A percentile compares a stretch with the other conserved stretches of the same genome.
phyloP scores from a whole-genome alignment of 2,888 invertebrate species.

The Protonemura montana region DNA sequence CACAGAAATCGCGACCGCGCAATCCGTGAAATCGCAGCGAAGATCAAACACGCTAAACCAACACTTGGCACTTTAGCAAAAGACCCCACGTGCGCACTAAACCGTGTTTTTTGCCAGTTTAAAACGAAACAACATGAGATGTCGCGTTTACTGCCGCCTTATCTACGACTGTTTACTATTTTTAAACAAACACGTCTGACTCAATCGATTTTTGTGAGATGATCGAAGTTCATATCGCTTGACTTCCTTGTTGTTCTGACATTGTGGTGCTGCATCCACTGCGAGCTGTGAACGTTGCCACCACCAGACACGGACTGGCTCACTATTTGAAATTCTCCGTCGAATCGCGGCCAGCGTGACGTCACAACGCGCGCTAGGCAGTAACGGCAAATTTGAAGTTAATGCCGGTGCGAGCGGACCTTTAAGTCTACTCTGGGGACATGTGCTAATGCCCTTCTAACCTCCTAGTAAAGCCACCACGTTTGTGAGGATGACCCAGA shows the following conservation, averaged over 20 bases:
- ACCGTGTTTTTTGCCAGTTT: no score
- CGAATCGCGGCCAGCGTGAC: neutral
- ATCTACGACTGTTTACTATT: neutral
- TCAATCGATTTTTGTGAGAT: neutral
- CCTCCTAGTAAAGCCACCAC: neutral
- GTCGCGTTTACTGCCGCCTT: neutral
- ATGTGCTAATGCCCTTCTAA: slow-evolving; percentile 1
- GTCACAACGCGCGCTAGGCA: neutral
- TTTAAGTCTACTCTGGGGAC: neutral
- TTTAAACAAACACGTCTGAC: no score
- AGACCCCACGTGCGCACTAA: neutral
- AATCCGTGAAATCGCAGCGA: no score
- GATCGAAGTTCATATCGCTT: neutral
- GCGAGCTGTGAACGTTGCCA: neutral
- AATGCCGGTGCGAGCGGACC: neutral
- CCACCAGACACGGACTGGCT: neutral
- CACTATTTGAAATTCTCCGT: neutral
- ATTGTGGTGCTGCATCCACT: no score
- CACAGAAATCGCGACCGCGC: neutral
- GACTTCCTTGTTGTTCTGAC: neutral
- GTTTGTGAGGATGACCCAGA: neutral
- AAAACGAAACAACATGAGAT: no score
- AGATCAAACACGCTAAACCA: neutral
- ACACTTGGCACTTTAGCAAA: neutral
- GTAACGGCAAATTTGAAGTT: neutral